Base-by-base conservation (phyloP, 35 echinoderm and acorn worm species). In the Hemicentrotus pulcherrimus region DNA sequence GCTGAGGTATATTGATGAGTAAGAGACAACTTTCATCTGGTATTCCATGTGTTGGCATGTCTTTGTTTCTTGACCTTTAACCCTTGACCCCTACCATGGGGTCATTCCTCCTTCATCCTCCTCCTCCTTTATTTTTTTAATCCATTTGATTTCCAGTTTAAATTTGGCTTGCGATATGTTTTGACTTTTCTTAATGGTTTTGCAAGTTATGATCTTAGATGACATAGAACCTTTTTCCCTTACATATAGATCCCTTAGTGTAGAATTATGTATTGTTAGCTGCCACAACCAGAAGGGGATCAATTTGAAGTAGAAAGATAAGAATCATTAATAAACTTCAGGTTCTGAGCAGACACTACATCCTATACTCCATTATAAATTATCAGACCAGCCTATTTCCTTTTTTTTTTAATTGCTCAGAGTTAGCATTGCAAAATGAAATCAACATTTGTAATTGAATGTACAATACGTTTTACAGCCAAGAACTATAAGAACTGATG, bases 41-140 rank as follows among this genome's bases (percentile, higher is more conserved):
- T 93, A 93, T 55, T 93, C 91, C 91, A 93, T 93, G 91, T 93
- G 46, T 93, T 93, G 91, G 91, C 91, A 93, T 93, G 91, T 93
- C 91, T 18, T 32, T 93, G 91, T 58, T 93, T 93, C 46, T 90
- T 90, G 65, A 78, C 65, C 65, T n/a, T 78, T 28, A n/a, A 7
- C 65, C 65, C 7, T 78, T 78, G 65, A 78, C 65, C 65, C 65
- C 65, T 18, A 22, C 65, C 65, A 22, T 78, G 61, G 61, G 61
- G 16, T 71, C 61, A 71, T 71, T n/a, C 24, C 61, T 71, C 61
- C 14, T 15, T 65, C 1, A 65, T 28, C 61, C 19, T 70, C 18
- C 61, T n/a, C 24, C 61, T 71, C 35, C 35, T 18, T 78, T 78
- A 28, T 28, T 28, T 8, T 41, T 11, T 16, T 59, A 59, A n/a